A percentile compares a stretch with the other conserved stretches of the same genome.
Evolutionary conservation across 1,140 invertebrate species (phyloP).

Genomic region (Nylanderia fulva): DNA sequence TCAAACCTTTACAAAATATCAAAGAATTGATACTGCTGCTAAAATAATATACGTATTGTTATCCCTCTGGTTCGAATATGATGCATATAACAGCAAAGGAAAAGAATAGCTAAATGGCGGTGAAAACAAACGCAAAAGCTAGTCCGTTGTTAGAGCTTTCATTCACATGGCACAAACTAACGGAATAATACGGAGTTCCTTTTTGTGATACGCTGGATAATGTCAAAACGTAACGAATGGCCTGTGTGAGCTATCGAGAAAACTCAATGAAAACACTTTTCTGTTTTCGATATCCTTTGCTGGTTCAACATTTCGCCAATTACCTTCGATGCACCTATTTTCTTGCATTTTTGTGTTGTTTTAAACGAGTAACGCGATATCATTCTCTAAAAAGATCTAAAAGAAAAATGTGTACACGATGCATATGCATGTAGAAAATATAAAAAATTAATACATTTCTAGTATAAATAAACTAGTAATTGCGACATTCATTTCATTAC

Average conservation of each 20-base stretch:
- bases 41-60: slow-evolving; percentile 2
- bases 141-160: slow-evolving; percentile 66
- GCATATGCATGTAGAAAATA: neutral
- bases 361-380: slow-evolving; percentile 22
- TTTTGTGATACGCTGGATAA: slow-evolving; percentile 78
- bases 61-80: neutral
- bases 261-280: slow-evolving; percentile 82
- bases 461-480: neutral
- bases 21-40: neutral
- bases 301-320: slow-evolving; percentile 61
- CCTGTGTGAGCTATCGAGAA: slow-evolving; percentile 81
- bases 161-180: slow-evolving; percentile 81
- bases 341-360: slow-evolving; percentile 67
- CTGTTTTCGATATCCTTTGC: slow-evolving; percentile 71
- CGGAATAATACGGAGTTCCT: slow-evolving; percentile 76
- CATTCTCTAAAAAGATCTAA: neutral
- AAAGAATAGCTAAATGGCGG: slow-evolving; percentile 46
- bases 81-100: slow-evolving; percentile 25
- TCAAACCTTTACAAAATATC: too few relatives aligned
- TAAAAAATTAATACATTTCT: neutral
- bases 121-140: slow-evolving; percentile 12
- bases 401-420: neutral
- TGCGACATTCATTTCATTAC: neutral
- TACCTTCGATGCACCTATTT: slow-evolving; percentile 57
- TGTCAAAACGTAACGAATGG: slow-evolving; percentile 75